Conservation (phyloP, 2,113 vertebrate species). For the Neotoma lepida region DNA sequence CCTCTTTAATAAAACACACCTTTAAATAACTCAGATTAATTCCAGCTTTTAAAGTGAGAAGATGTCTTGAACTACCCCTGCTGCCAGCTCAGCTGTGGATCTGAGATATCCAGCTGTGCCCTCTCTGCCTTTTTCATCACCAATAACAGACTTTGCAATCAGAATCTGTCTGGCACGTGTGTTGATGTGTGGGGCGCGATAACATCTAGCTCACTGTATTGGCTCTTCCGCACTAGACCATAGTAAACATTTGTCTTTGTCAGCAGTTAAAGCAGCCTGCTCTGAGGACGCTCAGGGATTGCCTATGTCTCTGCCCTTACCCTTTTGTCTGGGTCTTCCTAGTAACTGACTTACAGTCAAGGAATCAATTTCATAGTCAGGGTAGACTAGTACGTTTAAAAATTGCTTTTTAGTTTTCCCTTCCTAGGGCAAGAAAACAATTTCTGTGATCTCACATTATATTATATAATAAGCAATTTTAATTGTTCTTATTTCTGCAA, state of each 20-base stretch:
- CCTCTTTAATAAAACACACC: conserved; percentile 69
- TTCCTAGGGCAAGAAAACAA: background rate
- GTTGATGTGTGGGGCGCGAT: conserved; percentile 74
- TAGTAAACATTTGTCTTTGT: conserved; percentile 65
- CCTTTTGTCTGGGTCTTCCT: conserved; percentile 53
- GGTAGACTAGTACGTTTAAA: background rate
- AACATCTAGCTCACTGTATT: conserved; percentile 50
- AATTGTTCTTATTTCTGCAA: background rate
- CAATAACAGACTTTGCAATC: conserved; percentile 66
- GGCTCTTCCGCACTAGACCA: conserved; percentile 61
- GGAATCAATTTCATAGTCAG: conserved; percentile 38
- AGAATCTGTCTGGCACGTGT: conserved; percentile 77
- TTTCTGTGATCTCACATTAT: background rate
- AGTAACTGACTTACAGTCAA: background rate
- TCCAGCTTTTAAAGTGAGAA: conserved; percentile 71
- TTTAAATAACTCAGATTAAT: conserved; percentile 74
- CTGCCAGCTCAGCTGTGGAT: conserved; percentile 73
- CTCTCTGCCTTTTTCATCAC: conserved; percentile 57
- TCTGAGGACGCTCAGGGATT: conserved; percentile 28
- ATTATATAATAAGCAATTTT: background rate
- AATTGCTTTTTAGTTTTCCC: conserved; percentile 9
- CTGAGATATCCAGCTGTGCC: conserved; percentile 72
- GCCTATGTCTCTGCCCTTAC: background rate
- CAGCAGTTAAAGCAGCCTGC: conserved; percentile 18
- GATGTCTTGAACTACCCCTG: conserved; percentile 61